Conservation (phyloP, 2,888 invertebrate species). For the Melinaea marsaeus region DNA sequence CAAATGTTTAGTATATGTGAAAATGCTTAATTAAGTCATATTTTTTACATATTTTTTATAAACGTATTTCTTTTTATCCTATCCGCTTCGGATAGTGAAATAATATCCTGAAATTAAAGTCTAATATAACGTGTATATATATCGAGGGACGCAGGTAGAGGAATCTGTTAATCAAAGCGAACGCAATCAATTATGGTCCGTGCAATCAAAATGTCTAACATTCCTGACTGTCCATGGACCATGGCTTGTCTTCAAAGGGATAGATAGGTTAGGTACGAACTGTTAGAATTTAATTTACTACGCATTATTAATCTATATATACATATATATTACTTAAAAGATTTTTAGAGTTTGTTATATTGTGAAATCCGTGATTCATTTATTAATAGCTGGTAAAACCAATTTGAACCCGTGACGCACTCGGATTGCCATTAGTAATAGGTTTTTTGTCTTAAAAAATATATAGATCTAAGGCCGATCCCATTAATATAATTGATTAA, state of each 20-base stretch:
- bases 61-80: too few species aligned
- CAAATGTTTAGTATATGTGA: too few species aligned
- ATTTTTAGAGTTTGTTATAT: neutral
- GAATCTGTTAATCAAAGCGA: conserved; percentile 73
- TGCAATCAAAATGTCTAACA: conserved; percentile 71
- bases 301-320: neutral
- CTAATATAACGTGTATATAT: neutral
- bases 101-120: too few species aligned
- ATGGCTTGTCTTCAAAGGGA: conserved; percentile 48
- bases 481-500: too few species aligned
- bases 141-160: conserved; percentile 31
- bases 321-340: neutral
- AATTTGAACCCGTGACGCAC: neutral
- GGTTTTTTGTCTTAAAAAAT: too few species aligned
- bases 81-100: too few species aligned
- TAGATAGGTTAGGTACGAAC: conserved; percentile 11
- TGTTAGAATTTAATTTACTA: conserved; percentile 19
- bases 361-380: neutral
- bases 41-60: too few species aligned
- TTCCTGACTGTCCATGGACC: conserved; percentile 46
- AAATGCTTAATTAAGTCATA: too few species aligned
- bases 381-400: neutral
- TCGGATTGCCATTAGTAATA: too few species aligned
- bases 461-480: too few species aligned
- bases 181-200: conserved; percentile 64